Evolutionary conservation across 1,140 invertebrate genomes (phyloP).

Genomic region (Coboldia fuscipes): DNA sequence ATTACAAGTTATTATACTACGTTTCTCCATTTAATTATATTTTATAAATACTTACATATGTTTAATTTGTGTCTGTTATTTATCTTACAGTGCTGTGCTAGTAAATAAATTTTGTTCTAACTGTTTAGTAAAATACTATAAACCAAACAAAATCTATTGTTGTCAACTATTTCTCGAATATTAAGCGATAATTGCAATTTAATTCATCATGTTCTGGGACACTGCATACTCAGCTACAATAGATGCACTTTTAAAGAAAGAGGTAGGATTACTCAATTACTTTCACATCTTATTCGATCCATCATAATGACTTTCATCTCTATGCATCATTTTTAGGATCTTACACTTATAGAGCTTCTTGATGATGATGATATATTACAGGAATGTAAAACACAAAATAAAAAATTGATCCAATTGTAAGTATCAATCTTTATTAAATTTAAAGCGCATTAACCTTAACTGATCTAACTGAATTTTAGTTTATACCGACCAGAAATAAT

Average conservation of each 20-base stretch:
- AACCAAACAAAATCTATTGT: not conserved
- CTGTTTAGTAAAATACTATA: not conserved
- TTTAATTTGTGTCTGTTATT: too few relatives aligned
- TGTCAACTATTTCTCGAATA: not conserved
- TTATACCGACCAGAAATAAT: slow-evolving; percentile 63
- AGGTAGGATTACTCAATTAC: slow-evolving; percentile 28
- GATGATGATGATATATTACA: slow-evolving; percentile 89
- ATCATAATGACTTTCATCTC: slow-evolving; percentile 5
- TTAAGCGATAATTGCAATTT: not conserved
- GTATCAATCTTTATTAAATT: slow-evolving; percentile 17
- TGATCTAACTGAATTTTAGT: too few relatives aligned
- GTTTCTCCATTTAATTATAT: too few relatives aligned
- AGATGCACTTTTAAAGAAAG: slow-evolving; percentile 49
- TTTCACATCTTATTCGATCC: too few relatives aligned
- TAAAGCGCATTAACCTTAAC: not conserved
- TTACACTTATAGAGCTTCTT: slow-evolving; percentile 72
- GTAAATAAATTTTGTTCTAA: not conserved
- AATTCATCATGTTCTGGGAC: slow-evolving; percentile 62
- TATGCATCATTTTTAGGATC: slow-evolving; percentile 42
- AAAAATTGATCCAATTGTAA: slow-evolving; percentile 82
- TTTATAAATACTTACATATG: too few relatives aligned
- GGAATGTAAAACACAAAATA: slow-evolving; percentile 86
- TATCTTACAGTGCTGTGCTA: slow-evolving; percentile 7
- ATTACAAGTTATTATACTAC: too few relatives aligned
- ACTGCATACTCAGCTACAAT: slow-evolving; percentile 49